A percentile compares a stretch with the other conserved stretches of the same genome.
phyloP scores from a whole-genome alignment of 2,113 vertebrate genomes.

The Percina caprodes region DNA sequence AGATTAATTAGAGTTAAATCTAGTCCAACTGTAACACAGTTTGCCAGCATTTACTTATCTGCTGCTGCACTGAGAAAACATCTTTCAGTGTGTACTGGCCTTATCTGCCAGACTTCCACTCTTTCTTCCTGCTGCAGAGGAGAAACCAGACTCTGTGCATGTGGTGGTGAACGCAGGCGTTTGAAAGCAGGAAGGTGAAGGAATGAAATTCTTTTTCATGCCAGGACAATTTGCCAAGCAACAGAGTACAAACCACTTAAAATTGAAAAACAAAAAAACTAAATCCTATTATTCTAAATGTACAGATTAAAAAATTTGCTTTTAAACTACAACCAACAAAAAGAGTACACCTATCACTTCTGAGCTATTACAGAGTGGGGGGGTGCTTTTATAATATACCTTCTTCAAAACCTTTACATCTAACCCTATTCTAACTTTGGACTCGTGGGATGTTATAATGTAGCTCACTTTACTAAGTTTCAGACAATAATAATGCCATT shows the following conservation, averaged over 20 bases:
- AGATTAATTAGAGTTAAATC: slow-evolving; percentile 23
- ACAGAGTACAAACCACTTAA: neutral
- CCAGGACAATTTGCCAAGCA: neutral
- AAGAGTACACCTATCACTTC: neutral
- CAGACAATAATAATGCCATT: neutral
- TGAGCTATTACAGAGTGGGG: neutral
- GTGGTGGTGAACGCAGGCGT: neutral
- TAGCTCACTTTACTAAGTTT: neutral
- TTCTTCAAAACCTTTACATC: neutral
- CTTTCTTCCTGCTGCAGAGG: slow-evolving; percentile 31
- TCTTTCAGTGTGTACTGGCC: slow-evolving; percentile 12
- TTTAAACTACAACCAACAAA: neutral
- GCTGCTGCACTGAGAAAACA: slow-evolving; percentile 45
- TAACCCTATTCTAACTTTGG: neutral
- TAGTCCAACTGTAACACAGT: slow-evolving; percentile 13
- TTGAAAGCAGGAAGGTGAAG: slow-evolving; percentile 11
- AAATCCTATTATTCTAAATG: neutral
- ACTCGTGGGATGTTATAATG: neutral
- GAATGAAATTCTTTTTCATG: neutral
- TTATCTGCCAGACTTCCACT: slow-evolving; percentile 19
- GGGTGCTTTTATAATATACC: neutral
- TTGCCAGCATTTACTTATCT: slow-evolving; percentile 10
- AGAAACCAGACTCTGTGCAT: neutral
- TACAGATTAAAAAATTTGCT: neutral
- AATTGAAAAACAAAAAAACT: neutral